Percentiles rank a stretch among this genome's conserved stretches.
Evolutionary conservation across 2,113 vertebrate genomes (phyloP).

Genomic region (Zapus hudsonius): DNA sequence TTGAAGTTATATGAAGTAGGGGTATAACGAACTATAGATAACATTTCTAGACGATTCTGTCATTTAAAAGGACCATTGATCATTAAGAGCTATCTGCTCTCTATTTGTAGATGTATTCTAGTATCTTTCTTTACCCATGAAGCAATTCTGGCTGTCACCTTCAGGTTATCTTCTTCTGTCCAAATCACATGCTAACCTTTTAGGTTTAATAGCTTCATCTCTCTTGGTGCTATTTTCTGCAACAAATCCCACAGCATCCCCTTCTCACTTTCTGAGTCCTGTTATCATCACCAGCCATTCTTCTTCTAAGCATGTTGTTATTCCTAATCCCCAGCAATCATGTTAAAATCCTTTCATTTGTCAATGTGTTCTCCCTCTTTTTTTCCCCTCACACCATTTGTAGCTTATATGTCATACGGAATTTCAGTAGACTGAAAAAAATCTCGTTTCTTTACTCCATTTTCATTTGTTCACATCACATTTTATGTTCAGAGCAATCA

Average conservation of each 20-base stretch:
- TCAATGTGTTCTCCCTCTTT: background rate
- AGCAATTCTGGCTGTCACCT: background rate
- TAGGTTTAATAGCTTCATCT: background rate
- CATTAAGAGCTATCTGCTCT: background rate
- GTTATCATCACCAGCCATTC: background rate
- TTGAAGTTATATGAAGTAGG: background rate
- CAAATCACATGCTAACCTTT: background rate
- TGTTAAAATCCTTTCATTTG: background rate
- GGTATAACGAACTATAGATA: background rate
- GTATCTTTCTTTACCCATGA: background rate
- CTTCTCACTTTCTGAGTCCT: background rate
- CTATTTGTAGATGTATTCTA: background rate
- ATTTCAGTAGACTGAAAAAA: background rate
- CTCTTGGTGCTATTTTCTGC: background rate
- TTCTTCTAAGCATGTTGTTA: background rate
- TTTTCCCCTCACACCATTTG: background rate
- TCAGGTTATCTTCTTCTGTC: background rate
- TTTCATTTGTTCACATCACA: background rate
- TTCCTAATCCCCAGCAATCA: background rate
- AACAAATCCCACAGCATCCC: background rate
- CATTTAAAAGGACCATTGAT: background rate
- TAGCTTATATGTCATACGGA: background rate
- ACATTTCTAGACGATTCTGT: background rate
- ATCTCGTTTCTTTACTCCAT: background rate
- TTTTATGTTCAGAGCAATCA: background rate